phyloP scores from a whole-genome alignment of 2,888 invertebrate genomes.

The Steinernema hermaphroditum region DNA sequence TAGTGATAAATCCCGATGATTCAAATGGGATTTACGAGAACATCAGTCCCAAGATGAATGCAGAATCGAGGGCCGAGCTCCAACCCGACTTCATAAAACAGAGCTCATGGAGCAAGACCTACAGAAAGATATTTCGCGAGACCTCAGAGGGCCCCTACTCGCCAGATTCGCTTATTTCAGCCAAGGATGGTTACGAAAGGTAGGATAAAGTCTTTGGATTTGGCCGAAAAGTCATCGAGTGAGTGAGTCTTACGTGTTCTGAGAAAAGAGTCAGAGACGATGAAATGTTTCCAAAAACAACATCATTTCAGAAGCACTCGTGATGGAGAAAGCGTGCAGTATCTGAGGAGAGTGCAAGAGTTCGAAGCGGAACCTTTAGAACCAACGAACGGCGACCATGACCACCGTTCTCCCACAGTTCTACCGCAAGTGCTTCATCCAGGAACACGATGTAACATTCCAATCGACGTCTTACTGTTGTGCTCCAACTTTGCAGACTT shows the following conservation, averaged over 20 bases:
- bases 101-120: conserved; percentile 23
- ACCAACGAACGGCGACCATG: no score
- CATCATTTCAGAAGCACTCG: neutral
- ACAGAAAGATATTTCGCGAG: conserved; percentile 15
- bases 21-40: conserved; percentile 19
- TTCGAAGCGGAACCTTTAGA: neutral
- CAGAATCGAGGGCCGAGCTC: neutral
- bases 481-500: neutral
- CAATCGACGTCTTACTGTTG: neutral
- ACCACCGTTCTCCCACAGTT: no score
- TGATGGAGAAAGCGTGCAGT: neutral
- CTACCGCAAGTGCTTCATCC: neutral
- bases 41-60: neutral
- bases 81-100: conserved; percentile 18
- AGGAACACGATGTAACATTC: conserved; percentile 4
- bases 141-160: conserved; percentile 10
- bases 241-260: no score
- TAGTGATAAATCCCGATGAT: neutral
- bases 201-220: no score
- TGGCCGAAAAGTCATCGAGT: no score
- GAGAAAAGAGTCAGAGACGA: no score
- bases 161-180: conserved; percentile 14
- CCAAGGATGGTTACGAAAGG: conserved; percentile 1
- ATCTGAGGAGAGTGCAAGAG: neutral
- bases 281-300: no score